Evolutionary conservation across 2,888 invertebrate species (phyloP), one percentile per base, ranked within the genome.

Genomic region (Drosophila lacicola): DNA sequence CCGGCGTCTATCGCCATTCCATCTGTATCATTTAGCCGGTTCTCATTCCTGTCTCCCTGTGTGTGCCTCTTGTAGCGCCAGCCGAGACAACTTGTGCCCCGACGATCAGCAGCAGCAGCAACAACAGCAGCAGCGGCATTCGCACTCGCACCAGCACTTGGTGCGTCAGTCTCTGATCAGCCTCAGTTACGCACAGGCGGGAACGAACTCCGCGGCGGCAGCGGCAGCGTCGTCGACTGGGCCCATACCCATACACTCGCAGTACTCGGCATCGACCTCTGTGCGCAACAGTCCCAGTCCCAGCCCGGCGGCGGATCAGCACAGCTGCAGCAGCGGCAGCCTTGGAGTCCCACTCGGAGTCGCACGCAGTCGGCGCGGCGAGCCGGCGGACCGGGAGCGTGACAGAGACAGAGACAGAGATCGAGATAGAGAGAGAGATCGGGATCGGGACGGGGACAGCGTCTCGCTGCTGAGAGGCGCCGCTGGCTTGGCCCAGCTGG

Each of bases 101-200:
- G 88, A 82, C 78, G 88, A 90, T 68, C 87, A 87, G 73, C 90
- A 87, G 58, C 87, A 86, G 54, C 82, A 83, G 51, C 90, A 86
- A 53, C 82, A 83, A 50, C 90, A 17, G 17, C 17, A 91, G 58
- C 87, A 86, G 54, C 84, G 86, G 41, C 90, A 91, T 74, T 90
- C 89, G 69, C 87, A 90, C 63, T 91, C 90, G 73, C 91, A 90
- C 78, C 92, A 92, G 82, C 88, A 91, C 74, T 88, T 92, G 86
- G 90, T 91, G 81, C 92, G 91, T 61, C 92, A 92, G 91, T 92
- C 92, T 82, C 87, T 92, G 88, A 84, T 91, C 87, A 92, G 92
- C 90, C 91, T 92, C 67, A 90, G 90, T 62, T 90, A 91, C 89
- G 91, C 89, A 74, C 91, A 91, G 90, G 71, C 84, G 68, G 75